phyloP scores from a whole-genome alignment of 1,140 invertebrate genomes.

The Eufriesea mexicana region DNA sequence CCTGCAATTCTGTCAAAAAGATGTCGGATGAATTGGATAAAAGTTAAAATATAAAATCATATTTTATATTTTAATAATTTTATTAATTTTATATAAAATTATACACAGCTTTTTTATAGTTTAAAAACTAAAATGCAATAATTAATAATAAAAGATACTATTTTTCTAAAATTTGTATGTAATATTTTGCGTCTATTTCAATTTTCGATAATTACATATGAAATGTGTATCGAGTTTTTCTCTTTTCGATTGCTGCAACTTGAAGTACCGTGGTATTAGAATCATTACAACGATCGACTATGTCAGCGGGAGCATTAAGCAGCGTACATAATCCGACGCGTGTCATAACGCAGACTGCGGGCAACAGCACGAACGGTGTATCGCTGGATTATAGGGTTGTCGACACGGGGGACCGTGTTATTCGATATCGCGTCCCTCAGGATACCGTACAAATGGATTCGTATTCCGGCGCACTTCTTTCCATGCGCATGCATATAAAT shows the following conservation, averaged over 20 bases:
- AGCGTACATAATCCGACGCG: conserved; percentile 18
- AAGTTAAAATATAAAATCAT: too few relatives aligned
- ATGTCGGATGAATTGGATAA: too few relatives aligned
- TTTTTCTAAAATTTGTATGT: too few relatives aligned
- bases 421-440: conserved; percentile 23
- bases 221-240: background rate
- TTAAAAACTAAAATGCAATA: too few relatives aligned
- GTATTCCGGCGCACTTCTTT: conserved; percentile 31
- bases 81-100: too few relatives aligned
- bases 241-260: background rate
- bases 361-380: conserved; percentile 1
- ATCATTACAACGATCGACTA: conserved; percentile 5
- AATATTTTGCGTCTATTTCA: too few relatives aligned
- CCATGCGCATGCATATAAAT: conserved; percentile 25
- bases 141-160: too few relatives aligned
- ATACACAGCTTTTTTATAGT: too few relatives aligned
- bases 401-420: conserved; percentile 25
- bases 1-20: too few relatives aligned
- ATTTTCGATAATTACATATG: too few relatives aligned
- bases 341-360: conserved; percentile 21
- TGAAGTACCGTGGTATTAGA: background rate
- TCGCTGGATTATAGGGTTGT: conserved; percentile 36
- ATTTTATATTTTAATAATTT: too few relatives aligned
- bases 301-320: conserved; percentile 27
- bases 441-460: conserved; percentile 16